Evolutionary conservation across 2,113 vertebrate genomes (phyloP).

Genomic region (Odobenus rosmarus): DNA sequence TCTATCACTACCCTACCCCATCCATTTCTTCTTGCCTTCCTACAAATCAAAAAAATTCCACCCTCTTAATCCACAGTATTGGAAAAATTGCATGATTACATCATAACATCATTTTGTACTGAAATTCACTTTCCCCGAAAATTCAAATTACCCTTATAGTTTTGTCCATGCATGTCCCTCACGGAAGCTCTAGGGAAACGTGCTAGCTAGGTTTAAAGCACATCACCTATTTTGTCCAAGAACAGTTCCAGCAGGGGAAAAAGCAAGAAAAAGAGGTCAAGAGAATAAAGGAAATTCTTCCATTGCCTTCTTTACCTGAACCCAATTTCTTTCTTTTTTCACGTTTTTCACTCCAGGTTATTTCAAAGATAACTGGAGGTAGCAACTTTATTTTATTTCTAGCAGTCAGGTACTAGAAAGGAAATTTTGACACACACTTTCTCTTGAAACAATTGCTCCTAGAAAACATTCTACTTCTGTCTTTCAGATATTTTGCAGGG

Average conservation of each 20-base stretch:
- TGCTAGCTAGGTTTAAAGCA: not conserved
- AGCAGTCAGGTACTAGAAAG: not conserved
- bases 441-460: not conserved
- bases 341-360: not conserved
- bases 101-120: not conserved
- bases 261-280: not conserved
- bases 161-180: not conserved
- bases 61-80: not conserved
- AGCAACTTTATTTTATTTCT: not conserved
- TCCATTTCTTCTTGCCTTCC: not conserved
- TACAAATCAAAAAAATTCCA: not conserved
- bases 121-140: not conserved
- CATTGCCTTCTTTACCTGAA: not conserved
- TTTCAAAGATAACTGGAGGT: slow-evolving; percentile 9
- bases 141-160: not conserved
- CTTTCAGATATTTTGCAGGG: not conserved
- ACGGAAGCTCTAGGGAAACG: not conserved
- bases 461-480: not conserved
- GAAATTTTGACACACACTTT: not conserved
- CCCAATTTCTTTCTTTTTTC: not conserved
- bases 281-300: not conserved
- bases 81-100: not conserved
- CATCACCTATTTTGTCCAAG: not conserved
- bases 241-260: not conserved
- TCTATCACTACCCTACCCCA: not conserved